Conservation (phyloP, 2,113 vertebrate genomes). For the Alectura lathami region DNA sequence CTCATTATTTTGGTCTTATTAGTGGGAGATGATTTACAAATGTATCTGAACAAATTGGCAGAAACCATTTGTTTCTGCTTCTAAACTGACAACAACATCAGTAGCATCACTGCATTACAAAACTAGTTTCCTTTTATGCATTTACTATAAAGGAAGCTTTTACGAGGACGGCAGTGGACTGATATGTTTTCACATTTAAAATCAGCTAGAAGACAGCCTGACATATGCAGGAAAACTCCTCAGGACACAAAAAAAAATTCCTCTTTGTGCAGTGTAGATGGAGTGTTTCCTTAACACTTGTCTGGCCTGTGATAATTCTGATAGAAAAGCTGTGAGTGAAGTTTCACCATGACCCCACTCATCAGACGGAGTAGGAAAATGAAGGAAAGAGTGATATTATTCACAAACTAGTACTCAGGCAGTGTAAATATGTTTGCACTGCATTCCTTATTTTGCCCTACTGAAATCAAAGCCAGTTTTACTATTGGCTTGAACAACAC, state of each 20-base stretch:
- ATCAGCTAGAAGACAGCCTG: background rate
- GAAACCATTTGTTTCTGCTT: background rate
- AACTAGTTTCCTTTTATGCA: background rate
- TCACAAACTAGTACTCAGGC: background rate
- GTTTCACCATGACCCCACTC: background rate
- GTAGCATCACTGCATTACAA: background rate
- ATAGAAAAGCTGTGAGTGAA: background rate
- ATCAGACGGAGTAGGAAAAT: background rate
- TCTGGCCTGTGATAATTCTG: background rate
- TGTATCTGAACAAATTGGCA: background rate
- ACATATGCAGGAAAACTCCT: background rate
- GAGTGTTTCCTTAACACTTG: background rate
- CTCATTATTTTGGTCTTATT: slow-evolving; percentile 2
- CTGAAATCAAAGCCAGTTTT: slow-evolving; percentile 10
- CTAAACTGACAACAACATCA: background rate
- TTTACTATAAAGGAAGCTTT: background rate
- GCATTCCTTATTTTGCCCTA: background rate
- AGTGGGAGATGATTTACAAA: background rate
- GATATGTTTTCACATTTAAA: background rate
- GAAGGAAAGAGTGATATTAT: background rate
- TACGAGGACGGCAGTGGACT: background rate
- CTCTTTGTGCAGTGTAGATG: background rate
- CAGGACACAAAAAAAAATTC: background rate
- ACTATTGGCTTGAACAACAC: background rate
- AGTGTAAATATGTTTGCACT: background rate